Evolutionary conservation across 2,797 vertebrate species (phyloP).

Genomic region (Anguilla anguilla): DNA sequence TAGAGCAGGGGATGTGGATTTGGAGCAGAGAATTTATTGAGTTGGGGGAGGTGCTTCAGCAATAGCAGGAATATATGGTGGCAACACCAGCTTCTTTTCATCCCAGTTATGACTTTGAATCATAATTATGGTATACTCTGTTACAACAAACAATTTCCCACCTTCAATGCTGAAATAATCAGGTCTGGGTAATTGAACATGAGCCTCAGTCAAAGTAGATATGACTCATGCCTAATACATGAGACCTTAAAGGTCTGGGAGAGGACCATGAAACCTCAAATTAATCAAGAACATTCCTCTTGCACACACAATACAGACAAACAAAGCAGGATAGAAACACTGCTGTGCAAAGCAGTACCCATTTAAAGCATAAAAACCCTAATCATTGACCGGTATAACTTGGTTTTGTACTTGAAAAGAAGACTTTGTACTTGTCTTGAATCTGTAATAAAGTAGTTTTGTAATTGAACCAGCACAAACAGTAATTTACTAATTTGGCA

Average conservation of each 20-base stretch:
- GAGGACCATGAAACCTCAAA: no score
- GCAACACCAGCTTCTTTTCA: background rate
- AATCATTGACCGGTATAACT: no score
- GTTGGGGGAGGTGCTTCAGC: background rate
- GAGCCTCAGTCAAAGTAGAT: background rate
- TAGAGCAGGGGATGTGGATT: background rate
- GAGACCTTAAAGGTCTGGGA: background rate
- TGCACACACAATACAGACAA: background rate
- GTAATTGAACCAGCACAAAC: background rate
- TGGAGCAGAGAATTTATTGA: background rate
- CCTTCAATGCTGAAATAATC: background rate
- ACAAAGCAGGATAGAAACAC: background rate
- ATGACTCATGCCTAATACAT: background rate
- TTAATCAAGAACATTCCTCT: no score
- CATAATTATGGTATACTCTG: background rate
- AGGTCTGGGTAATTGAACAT: background rate
- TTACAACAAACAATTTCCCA: background rate
- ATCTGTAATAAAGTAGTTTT: background rate
- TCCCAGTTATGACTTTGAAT: background rate
- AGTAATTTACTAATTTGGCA: background rate
- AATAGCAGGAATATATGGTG: background rate
- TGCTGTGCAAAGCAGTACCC: background rate
- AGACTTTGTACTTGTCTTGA: background rate
- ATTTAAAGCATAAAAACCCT: no score
- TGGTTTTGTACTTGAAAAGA: no score